Evolutionary conservation across 1,140 invertebrate species (phyloP), one percentile per base, ranked within the genome.

Genomic region (Grapholita molesta): DNA sequence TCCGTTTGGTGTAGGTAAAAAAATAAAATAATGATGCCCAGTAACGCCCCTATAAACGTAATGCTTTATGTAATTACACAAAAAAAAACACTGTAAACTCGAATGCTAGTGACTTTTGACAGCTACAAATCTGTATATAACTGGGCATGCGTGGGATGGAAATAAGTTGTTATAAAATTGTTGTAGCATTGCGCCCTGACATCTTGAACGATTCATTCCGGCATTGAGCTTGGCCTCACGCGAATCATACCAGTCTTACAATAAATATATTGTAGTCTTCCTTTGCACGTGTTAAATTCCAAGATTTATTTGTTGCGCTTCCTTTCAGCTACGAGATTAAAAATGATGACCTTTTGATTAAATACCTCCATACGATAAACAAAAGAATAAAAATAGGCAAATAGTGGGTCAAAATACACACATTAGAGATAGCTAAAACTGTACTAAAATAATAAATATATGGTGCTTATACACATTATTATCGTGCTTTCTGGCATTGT

Each of bases 191-290:
- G 28, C 25, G 53, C 25, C 12, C 11, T n/a, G 24, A 30, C 55
- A 61, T 61, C 55, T 61, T 61, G 55, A 61, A 61, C 55, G 55
- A 61, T 61, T 32, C 6, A 61, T 15, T 61, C 55, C 55, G 55
- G 28, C 55, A 28, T 55, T 28, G n/a, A 28, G 55, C 24, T 15
- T 28, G 55, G 5, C 55, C 55, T 61, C 55, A 28, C 55, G 15
- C 55, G 55, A 32, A 61, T 61, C 9, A 61, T 15, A 28, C n/a
- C 42, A 21, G 42, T 48, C 25, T 0, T 61, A n/a, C n/a, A n/a
- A n/a, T n/a, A n/a, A n/a, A n/a, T n/a, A n/a, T 25, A 32, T 30
- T 28, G n/a, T 30, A 25, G 6, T 61, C 55, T 61, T 61, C 55
- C 55, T 61, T 30, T 61, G 55, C 11, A 30, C 4, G 11, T 6